Conservation (phyloP, 1,140 invertebrate genomes). For the Nasonia longicornis region DNA sequence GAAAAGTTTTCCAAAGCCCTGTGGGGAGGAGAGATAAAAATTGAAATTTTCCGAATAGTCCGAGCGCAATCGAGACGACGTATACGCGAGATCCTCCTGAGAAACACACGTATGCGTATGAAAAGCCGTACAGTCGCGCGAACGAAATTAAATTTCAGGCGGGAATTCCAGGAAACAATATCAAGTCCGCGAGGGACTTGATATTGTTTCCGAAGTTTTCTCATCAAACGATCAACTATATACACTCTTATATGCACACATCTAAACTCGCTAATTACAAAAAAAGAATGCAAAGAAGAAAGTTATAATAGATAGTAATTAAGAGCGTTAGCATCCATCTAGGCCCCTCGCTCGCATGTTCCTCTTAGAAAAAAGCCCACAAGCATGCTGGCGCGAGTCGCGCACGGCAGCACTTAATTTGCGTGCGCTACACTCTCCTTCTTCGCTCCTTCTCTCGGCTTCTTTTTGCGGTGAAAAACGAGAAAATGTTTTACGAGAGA, state of each 20-base stretch:
- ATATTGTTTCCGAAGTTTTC: no score
- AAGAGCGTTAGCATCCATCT: not conserved
- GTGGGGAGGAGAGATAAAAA: not conserved
- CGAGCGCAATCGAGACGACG: not conserved
- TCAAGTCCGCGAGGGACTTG: no score
- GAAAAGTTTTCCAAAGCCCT: not conserved
- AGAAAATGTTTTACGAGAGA: conserved; percentile 1
- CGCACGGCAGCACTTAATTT: not conserved
- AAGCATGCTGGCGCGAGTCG: not conserved
- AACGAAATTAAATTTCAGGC: not conserved
- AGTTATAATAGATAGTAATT: no score
- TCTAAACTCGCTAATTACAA: no score
- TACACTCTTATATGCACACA: no score
- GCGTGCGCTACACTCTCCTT: not conserved
- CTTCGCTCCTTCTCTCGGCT: not conserved
- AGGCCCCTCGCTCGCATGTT: not conserved
- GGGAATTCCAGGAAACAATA: not conserved
- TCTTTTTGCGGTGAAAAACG: not conserved
- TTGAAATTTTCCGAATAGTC: not conserved
- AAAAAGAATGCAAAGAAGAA: no score
- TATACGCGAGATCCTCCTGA: not conserved
- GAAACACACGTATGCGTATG: no score
- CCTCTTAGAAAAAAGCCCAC: not conserved
- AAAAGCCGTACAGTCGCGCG: not conserved
- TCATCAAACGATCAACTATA: no score